phyloP scores from a whole-genome alignment of 2,797 vertebrate genomes.

The Molossus molossus region DNA sequence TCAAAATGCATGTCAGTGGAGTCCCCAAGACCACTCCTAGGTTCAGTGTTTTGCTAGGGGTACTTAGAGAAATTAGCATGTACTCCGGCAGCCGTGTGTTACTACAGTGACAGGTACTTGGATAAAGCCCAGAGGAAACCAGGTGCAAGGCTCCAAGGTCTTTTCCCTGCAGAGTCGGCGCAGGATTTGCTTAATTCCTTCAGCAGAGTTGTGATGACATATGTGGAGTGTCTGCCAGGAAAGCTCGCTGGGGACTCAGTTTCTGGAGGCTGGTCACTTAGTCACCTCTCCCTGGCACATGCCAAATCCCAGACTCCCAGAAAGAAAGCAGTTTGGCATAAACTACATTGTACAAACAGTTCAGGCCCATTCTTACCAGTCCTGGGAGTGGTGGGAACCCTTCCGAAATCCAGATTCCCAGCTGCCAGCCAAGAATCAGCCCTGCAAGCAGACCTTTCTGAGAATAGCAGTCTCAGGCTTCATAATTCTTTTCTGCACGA shows the following conservation, averaged over 20 bases:
- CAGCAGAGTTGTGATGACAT: neutral
- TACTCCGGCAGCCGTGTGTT: neutral
- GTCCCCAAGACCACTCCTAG: neutral
- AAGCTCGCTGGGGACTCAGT: neutral
- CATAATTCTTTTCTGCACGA: neutral
- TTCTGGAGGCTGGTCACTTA: neutral
- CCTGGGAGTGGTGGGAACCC: neutral
- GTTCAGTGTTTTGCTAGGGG: neutral
- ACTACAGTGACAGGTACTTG: neutral
- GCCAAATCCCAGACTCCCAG: neutral
- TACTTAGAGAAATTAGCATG: too few species aligned
- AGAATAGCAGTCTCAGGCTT: neutral
- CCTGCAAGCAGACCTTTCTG: neutral
- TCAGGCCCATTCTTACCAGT: neutral
- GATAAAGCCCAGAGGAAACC: neutral
- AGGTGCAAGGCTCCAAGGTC: neutral
- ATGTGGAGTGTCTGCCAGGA: neutral
- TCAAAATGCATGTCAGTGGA: neutral
- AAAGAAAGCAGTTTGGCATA: neutral
- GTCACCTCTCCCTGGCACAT: neutral
- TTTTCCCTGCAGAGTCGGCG: neutral
- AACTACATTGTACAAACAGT: neutral
- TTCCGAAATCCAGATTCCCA: neutral
- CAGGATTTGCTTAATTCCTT: neutral
- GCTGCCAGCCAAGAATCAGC: neutral